A percentile compares a stretch with the other conserved stretches of the same genome.
These are phyloP conservation scores for Cnemophilus loriae DNA, from an alignment of 2,113 vertebrate genomes.

Conservation along the genomic window DNA sequence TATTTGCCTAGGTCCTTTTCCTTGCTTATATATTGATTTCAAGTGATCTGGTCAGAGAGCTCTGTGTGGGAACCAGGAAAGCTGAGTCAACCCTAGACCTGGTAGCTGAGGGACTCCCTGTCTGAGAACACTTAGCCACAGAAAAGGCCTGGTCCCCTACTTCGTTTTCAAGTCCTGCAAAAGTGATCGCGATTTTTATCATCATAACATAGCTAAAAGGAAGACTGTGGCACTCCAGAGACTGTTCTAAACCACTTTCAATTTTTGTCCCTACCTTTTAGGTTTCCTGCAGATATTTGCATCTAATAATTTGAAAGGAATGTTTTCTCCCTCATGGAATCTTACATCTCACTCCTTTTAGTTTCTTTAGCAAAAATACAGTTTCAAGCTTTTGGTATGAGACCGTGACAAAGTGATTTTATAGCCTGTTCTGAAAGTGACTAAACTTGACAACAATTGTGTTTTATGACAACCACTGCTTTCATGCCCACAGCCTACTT, in stretches of 20 bases:
- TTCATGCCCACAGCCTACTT: constrained; percentile 69
- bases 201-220: not conserved
- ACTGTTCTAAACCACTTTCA: not conserved
- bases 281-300: not conserved
- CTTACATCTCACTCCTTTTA: not conserved
- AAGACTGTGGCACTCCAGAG: not conserved
- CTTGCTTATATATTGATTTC: not conserved
- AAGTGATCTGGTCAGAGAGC: not conserved
- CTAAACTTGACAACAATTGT: constrained; percentile 77
- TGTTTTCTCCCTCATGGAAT: not conserved
- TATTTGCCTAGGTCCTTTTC: not conserved
- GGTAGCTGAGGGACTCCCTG: not conserved
- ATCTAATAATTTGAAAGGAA: constrained; percentile 1
- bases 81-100: not conserved
- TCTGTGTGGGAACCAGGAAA: not conserved
- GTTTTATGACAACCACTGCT: constrained; percentile 73
- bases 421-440: constrained; percentile 67
- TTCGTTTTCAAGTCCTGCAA: not conserved
- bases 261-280: not conserved
- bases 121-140: not conserved
- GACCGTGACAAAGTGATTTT: constrained; percentile 77
- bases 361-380: constrained; percentile 64
- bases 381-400: constrained; percentile 57
- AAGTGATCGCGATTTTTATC: not conserved
- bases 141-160: not conserved